A percentile compares a stretch with the other conserved stretches of the same genome.
These are phyloP conservation scores for Cydia amplana DNA, from an alignment of 1,140 invertebrate species.

Conservation along the genomic window DNA sequence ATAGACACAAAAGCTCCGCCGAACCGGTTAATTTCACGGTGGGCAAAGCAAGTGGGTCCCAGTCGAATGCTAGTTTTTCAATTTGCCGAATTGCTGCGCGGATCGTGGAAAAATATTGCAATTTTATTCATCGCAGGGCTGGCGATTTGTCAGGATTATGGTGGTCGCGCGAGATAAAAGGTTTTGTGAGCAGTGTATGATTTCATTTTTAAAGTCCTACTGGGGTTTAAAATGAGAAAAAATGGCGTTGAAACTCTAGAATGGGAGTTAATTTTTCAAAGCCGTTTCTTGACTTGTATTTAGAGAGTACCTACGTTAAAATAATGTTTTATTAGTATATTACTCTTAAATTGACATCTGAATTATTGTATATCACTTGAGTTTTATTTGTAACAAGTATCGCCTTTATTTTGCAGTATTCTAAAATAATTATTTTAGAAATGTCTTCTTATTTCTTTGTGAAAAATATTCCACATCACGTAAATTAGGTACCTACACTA, in stretches of 20 bases:
- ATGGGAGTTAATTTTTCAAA: background rate
- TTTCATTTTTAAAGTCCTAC: background rate
- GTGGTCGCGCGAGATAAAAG: constrained; percentile 16
- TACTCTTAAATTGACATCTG: too few relatives aligned
- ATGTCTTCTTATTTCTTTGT: too few relatives aligned
- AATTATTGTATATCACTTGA: too few relatives aligned
- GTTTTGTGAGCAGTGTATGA: constrained; percentile 1
- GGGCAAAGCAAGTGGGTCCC: constrained; percentile 28
- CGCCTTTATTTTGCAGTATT: too few relatives aligned
- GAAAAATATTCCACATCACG: too few relatives aligned
- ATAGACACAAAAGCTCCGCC: background rate
- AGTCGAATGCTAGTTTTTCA: constrained; percentile 32
- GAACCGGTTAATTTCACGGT: constrained; percentile 31
- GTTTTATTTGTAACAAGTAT: too few relatives aligned
- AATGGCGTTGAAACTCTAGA: background rate
- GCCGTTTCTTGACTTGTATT: too few relatives aligned
- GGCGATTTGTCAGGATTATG: constrained; percentile 26
- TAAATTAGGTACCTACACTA: too few relatives aligned
- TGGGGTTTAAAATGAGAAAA: background rate
- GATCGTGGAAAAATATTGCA: constrained; percentile 29
- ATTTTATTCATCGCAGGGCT: constrained; percentile 33
- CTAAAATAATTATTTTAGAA: too few relatives aligned
- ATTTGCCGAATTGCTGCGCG: constrained; percentile 31
- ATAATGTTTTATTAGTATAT: too few relatives aligned
- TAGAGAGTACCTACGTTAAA: too few relatives aligned